Evolutionary conservation across 92 coral and sea anemone genomes (phyloP), one percentile per base, ranked within the genome.

Genomic region (Heliopora coerulea): DNA sequence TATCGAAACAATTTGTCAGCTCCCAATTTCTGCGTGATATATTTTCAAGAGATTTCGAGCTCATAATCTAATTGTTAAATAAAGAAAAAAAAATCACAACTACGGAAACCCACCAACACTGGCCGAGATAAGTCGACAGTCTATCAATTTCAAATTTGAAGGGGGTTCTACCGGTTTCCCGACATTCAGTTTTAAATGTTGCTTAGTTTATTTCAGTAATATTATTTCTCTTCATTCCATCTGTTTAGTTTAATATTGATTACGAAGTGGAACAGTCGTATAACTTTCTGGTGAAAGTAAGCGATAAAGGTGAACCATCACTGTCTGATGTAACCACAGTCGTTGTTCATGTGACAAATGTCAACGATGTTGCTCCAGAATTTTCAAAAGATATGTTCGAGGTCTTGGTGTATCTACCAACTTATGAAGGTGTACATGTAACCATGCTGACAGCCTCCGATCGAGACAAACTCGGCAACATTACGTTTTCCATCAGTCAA

Each of bases 291-390:
- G 68, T 93, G 69, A 90, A 86, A 76, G 98, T 86, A 28, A 87
- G 91, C 1, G 96, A 90, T 49, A 82, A 79, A 28, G 98, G 96
- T 23, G 58, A 37, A 3, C 95, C 96, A 27, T 85, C 78, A 12
- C 84, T 80, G 32, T 80, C 88, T n/a, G 72, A 91, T 18, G 81
- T 90, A 62, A 56, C 96, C 24, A 86, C 81, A 48, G 91, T 93
- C 13, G 86, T 78, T 48, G 82, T 93, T 52, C 50, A 75, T 13
- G 85, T 90, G 7, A 65, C 54, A 21, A 96, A 93, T 52, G 74
- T 88, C 50, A 93, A 93, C 72, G 98, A 93, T 74, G 59, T 80
- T 0, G 86, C 93, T 1, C 98, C 98, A 48, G 80, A 61, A 48
- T 93, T 93, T 79, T 63, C 85, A 44, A 69, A 73, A 7, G 48